Base-by-base conservation (phyloP, 2,888 invertebrate species). In the Polia nebulosa region DNA sequence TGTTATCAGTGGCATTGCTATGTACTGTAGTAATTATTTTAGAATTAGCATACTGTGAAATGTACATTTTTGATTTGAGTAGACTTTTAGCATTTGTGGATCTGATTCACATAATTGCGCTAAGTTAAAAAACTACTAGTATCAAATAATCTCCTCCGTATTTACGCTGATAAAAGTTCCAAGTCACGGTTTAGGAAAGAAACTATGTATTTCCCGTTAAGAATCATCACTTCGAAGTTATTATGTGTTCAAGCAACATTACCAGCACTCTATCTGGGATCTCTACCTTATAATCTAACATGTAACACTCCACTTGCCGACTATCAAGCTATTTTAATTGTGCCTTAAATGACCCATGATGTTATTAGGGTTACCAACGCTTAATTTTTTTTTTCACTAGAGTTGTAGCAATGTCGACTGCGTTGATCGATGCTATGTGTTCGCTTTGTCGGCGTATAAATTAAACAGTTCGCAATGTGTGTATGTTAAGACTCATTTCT, bases 381-480 rank as follows among this genome's bases (percentile, higher is more conserved):
- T 80, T 80, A 74, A 76, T 76, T 76, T 78, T 72, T 65, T 69
- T 74, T 78, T 74, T 64, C 66, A 72, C 77, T 77, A 78, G 74
- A 75, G 76, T 81, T 82, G 79, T 78, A 84, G 81, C 83, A 80
- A 81, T 87, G 80, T 81, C 85, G 87, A 74, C 66, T 70, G 49
- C 63, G 76, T 78, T 90, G 90, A 90, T 92, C 89, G 91, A 92
- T 91, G 90, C 87, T 84, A 73, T 88, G 87, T 90, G 88, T 86
- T 90, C 85, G 81, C 89, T 90, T 90, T 90, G 89, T 83, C 91
- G 90, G 89, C 85, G 87, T 89, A 88, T 90, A 91, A n/a, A 91
- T 90, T 91, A 89, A 91, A 91, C 88, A 87, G 85, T 76, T 76
- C 22, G 76, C 68, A 67, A 72, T 72, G 70, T 65, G 61, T 74